Evolutionary conservation across 2,888 invertebrate genomes (phyloP), one percentile per base, ranked within the genome.

Genomic region (Crocallis elinguaria): DNA sequence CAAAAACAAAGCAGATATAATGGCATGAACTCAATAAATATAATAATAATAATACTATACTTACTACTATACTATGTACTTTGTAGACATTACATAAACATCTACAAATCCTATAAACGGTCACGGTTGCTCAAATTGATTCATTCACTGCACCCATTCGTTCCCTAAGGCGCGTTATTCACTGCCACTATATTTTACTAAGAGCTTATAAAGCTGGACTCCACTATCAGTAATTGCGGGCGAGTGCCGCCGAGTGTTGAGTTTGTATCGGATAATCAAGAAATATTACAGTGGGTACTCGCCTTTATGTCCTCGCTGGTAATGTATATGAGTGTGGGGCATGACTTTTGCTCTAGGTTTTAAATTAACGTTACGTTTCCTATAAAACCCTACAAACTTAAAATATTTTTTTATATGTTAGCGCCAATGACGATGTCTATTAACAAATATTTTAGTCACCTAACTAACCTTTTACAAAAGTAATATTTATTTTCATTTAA

Each of bases 251-350:
- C 41, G 41, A 25, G 57, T 61, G 57, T 45, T 59, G 53, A 62
- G 62, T 51, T 41, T 59, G 60, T 53, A 61, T 55, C 54, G 62
- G 64, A 64, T 64, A 64, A 62, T 64, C 60, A 62, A 60, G 64
- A 64, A 64, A 58, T 64, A 64, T 62, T 58, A 39, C 57, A 36
- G 51, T 53, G 41, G 48, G 25, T 48, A 54, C 54, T 60, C 54
- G 59, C 54, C 59, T 54, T 62, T 36, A 52, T 52, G 45, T 52
- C 36, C 23, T 29, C 16, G 32, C 51, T 41, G 6, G 41, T 50
- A 50, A 61, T 53, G 38, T 53, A 59, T 49, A 50, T 51, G 9
- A 14, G 33, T 16, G 13, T 32, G 16, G 4, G 6, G 27, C 16
- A n/a, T 13, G 23, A 13, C 27, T 36, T 35, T 35, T 33, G 39